Conservation (phyloP, 2,797 vertebrate genomes). For the Chelmon rostratus region DNA sequence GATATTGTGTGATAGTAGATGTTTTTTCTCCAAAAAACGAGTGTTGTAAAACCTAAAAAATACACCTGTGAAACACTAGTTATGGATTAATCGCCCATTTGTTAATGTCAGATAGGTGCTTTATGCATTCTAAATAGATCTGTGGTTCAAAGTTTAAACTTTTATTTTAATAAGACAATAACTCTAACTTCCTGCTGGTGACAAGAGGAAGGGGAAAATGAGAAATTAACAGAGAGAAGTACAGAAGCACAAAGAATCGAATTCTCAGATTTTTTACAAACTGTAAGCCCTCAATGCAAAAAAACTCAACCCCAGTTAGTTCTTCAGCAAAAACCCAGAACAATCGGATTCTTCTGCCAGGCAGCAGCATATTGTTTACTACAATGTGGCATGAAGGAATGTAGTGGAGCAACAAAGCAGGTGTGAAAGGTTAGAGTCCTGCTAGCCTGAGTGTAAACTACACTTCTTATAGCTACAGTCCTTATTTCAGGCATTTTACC, state of each 20-base stretch:
- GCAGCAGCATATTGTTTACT: not conserved
- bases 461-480: not conserved
- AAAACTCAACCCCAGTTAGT: not conserved
- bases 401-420: not conserved
- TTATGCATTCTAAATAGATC: too few species aligned
- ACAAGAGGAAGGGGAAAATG: not conserved
- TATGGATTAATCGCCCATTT: too few species aligned
- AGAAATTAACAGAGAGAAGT: constrained; percentile 11
- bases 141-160: too few species aligned
- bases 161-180: too few species aligned
- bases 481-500: constrained; percentile 15
- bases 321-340: not conserved
- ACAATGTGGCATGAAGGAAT: constrained; percentile 1
- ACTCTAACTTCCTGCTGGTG: not conserved
- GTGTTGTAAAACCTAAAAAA: too few species aligned
- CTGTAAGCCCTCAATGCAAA: not conserved
- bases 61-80: too few species aligned
- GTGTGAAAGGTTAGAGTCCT: not conserved
- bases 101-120: too few species aligned
- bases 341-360: constrained; percentile 11
- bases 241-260: constrained; percentile 19
- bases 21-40: too few species aligned
- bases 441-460: constrained; percentile 2
- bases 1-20: too few species aligned
- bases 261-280: constrained; percentile 14